A percentile compares a stretch with the other conserved stretches of the same genome.
Conservation (phyloP, 2,113 vertebrate species). For the Amphilophus citrinellus region DNA sequence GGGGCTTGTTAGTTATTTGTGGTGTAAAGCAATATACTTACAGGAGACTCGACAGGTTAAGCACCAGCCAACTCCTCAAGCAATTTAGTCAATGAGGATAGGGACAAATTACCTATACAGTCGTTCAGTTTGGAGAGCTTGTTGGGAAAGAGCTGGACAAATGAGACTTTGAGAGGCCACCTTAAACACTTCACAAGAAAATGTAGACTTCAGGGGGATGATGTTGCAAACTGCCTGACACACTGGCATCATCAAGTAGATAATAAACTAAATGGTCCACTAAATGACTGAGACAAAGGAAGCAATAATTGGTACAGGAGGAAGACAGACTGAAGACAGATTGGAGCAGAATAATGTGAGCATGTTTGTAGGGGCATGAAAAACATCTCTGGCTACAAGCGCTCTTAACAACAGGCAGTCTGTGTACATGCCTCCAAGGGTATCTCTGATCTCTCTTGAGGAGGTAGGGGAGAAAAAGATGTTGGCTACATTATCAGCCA, state of each 20-base stretch:
- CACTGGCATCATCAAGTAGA: conserved; percentile 39
- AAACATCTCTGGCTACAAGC: conserved; percentile 53
- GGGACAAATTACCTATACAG: conserved; percentile 14
- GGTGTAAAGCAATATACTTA: background rate
- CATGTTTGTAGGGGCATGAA: conserved; percentile 42
- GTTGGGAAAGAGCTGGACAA: conserved; percentile 12
- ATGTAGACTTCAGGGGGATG: conserved; percentile 17
- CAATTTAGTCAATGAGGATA: conserved; percentile 17
- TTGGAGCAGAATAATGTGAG: conserved; percentile 20
- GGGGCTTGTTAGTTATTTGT: conserved; percentile 3
- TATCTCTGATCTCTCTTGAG: conserved; percentile 9
- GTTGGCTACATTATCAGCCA: conserved; percentile 56
- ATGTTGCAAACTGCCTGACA: conserved; percentile 43
- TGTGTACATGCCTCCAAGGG: conserved; percentile 42
- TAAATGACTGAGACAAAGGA: conserved; percentile 34
- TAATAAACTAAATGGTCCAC: conserved; percentile 40
- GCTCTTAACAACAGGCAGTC: conserved; percentile 41
- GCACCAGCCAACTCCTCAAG: background rate
- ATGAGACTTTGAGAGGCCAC: conserved; percentile 19
- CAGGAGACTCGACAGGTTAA: conserved; percentile 20
- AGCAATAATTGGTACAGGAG: background rate
- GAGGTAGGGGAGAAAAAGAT: conserved; percentile 33
- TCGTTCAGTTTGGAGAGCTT: background rate
- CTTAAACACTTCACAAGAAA: conserved; percentile 14
- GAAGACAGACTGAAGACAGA: conserved; percentile 30